Conservation (phyloP, 30 jellyfish, hydroid and myxozoan genomes). For the Cassiopea xamachana region DNA sequence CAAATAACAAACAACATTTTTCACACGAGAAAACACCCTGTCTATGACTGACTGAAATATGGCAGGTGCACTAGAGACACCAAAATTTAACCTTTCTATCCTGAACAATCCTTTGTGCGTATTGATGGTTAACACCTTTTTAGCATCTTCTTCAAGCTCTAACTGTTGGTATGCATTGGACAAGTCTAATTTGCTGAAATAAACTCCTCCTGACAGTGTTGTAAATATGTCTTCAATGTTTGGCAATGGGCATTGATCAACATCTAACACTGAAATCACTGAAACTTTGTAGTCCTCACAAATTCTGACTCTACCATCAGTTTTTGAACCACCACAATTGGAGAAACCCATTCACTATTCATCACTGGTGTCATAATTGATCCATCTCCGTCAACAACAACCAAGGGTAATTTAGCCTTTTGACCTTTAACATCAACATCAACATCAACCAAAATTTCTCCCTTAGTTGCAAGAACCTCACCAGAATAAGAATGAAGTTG, state of each 20-base stretch:
- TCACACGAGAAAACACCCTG: constrained; percentile 14
- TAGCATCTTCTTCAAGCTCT: constrained; percentile 47
- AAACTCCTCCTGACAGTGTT: constrained; percentile 6
- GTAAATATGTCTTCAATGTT: not conserved
- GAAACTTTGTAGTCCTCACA: constrained; percentile 66
- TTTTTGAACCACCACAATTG: constrained; percentile 45
- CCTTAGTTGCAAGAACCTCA: constrained; percentile 53
- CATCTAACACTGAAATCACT: constrained; percentile 43
- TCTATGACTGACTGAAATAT: constrained; percentile 60
- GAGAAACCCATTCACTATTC: constrained; percentile 60
- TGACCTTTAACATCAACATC: constrained; percentile 36
- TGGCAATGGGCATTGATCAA: not conserved
- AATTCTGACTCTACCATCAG: constrained; percentile 45
- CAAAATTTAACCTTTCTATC: constrained; percentile 53
- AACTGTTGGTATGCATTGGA: constrained; percentile 72
- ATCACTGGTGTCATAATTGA: constrained; percentile 12
- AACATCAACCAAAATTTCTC: constrained; percentile 15
- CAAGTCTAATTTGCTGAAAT: constrained; percentile 63
- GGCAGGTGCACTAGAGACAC: constrained; percentile 68
- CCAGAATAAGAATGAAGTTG: constrained; percentile 39
- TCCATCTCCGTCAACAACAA: constrained; percentile 43
- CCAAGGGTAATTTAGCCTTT: constrained; percentile 52
- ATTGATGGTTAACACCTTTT: constrained; percentile 43
- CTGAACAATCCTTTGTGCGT: constrained; percentile 73
- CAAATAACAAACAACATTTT: not conserved